Conservation (phyloP, 2,113 vertebrate species). For the Nipponia nippon region DNA sequence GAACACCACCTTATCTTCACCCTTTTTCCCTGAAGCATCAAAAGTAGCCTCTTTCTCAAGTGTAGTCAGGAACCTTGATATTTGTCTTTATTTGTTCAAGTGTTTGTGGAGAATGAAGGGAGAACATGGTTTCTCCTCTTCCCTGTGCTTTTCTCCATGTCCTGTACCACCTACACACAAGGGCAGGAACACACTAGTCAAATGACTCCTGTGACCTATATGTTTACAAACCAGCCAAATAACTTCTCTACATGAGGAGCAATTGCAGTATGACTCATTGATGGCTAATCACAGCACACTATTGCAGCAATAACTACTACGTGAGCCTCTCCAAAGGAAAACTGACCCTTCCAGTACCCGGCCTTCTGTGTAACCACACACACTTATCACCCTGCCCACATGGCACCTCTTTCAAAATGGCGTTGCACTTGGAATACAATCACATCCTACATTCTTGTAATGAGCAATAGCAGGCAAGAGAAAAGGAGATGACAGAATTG, state of each 20-base stretch:
- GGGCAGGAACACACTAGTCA: neutral
- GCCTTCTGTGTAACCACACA: neutral
- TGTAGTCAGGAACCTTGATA: neutral
- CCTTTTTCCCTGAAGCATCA: neutral
- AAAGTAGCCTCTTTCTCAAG: neutral
- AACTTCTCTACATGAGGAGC: neutral
- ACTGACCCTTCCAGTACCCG: neutral
- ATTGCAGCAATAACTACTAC: neutral
- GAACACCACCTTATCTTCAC: neutral
- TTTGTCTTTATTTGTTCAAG: neutral
- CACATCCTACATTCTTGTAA: neutral
- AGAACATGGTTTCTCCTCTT: neutral
- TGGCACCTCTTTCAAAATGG: neutral
- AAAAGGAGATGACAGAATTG: neutral
- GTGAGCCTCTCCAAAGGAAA: neutral
- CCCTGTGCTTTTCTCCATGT: neutral
- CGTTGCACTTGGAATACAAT: neutral
- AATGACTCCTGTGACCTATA: neutral
- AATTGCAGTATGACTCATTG: neutral
- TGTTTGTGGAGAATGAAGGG: neutral
- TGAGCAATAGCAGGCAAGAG: neutral
- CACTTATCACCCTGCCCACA: neutral
- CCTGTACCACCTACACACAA: neutral
- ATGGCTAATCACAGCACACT: neutral
- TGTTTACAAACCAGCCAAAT: neutral